Conservation (phyloP, 2,113 vertebrate genomes). For the Amia ocellicauda region DNA sequence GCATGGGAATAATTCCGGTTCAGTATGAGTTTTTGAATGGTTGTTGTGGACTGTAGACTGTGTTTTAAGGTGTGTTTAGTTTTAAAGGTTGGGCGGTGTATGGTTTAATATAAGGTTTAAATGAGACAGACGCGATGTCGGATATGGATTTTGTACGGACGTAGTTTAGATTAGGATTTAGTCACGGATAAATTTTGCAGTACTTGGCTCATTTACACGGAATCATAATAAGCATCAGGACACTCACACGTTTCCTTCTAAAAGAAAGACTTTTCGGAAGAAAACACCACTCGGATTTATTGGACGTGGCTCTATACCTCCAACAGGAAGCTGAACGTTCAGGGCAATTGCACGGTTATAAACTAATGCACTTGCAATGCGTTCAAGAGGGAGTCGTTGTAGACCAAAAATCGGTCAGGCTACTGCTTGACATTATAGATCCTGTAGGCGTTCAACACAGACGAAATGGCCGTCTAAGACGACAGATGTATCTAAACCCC, state of each 20-base stretch:
- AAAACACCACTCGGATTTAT: neutral
- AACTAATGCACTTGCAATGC: neutral
- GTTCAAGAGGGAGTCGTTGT: neutral
- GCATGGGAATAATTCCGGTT: no score
- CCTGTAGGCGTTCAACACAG: neutral
- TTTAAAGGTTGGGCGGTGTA: no score
- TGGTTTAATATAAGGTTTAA: no score
- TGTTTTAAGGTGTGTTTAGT: no score
- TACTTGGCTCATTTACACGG: neutral
- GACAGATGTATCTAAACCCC: no score
- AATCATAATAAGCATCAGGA: neutral
- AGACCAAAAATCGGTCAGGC: neutral
- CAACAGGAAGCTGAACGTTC: neutral
- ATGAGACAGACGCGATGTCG: no score
- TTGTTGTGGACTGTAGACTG: no score
- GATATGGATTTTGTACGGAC: neutral
- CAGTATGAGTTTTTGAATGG: no score
- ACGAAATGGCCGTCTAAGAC: neutral
- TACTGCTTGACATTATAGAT: neutral
- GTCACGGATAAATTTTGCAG: neutral
- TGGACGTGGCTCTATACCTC: neutral
- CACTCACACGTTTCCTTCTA: neutral
- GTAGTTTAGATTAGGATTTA: neutral
- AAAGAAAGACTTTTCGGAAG: neutral
- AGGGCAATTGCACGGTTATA: neutral